These are phyloP conservation scores for Lasioglossum vierecki DNA, from an alignment of 2,888 invertebrate genomes.

Conservation along the genomic window DNA sequence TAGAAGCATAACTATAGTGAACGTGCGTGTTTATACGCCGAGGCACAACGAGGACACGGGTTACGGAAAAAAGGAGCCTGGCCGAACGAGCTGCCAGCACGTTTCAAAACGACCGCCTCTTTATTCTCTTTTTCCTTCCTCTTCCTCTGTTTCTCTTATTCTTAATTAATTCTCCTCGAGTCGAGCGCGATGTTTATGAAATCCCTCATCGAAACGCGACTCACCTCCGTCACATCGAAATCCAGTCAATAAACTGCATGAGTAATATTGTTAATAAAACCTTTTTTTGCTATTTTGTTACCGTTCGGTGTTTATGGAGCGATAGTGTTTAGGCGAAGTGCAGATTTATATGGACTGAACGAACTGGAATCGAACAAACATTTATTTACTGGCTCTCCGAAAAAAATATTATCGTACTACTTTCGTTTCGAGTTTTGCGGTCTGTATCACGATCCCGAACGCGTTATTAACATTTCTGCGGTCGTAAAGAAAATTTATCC, in stretches of 20 bases:
- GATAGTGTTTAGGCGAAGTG: background rate
- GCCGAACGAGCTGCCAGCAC: constrained; percentile 36
- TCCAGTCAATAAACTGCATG: background rate
- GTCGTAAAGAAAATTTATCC: background rate
- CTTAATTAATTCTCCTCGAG: background rate
- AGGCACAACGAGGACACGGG: constrained; percentile 73
- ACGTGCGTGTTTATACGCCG: constrained; percentile 72
- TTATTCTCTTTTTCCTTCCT: background rate
- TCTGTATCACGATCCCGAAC: background rate
- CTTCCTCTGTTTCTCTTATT: background rate
- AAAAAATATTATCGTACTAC: background rate
- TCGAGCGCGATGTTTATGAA: background rate
- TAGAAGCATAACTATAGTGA: constrained; percentile 75
- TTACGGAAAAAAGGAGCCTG: constrained; percentile 64
- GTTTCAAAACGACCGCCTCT: constrained; percentile 35
- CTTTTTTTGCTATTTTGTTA: background rate
- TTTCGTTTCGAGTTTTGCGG: background rate
- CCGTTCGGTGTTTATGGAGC: background rate
- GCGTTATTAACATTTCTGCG: constrained; percentile 2
- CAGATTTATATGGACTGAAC: background rate
- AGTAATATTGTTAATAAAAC: background rate
- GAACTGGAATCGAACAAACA: background rate
- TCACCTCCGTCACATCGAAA: background rate
- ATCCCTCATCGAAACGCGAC: background rate
- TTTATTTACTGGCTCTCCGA: background rate